A percentile compares a stretch with the other conserved stretches of the same genome.
Evolutionary conservation across 1,140 invertebrate genomes (phyloP).

Genomic region (Sminthurides bifidus): DNA sequence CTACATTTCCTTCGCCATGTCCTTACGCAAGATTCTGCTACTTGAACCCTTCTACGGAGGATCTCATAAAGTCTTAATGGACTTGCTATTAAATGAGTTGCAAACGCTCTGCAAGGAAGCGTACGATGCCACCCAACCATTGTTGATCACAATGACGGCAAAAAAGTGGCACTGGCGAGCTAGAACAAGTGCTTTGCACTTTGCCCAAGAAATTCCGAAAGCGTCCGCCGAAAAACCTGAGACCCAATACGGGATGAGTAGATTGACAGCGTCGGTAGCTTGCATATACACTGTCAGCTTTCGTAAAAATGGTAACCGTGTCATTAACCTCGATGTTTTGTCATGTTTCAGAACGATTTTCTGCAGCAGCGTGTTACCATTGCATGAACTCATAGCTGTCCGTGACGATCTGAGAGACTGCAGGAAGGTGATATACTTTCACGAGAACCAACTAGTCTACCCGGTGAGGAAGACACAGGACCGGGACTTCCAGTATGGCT

Average conservation of each 20-base stretch:
- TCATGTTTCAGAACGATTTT: constrained; percentile 45
- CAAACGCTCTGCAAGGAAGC: neutral
- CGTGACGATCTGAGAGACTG: constrained; percentile 47
- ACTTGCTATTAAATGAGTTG: constrained; percentile 18
- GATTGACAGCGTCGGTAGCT: too few species aligned
- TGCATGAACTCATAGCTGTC: constrained; percentile 55
- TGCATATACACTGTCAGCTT: too few species aligned
- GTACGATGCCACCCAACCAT: neutral
- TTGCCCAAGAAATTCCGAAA: constrained; percentile 36
- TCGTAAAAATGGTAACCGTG: too few species aligned
- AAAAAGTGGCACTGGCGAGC: constrained; percentile 74
- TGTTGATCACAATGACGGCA: constrained; percentile 47
- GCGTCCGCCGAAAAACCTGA: too few species aligned
- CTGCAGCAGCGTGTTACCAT: constrained; percentile 57
- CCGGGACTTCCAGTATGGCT: constrained; percentile 63
- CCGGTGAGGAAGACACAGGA: constrained; percentile 53
- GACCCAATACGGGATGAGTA: too few species aligned
- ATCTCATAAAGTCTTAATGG: constrained; percentile 27
- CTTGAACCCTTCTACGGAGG: constrained; percentile 27
- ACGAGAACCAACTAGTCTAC: constrained; percentile 67
- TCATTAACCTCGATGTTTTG: too few species aligned
- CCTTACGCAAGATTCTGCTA: constrained; percentile 10
- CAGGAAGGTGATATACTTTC: constrained; percentile 62
- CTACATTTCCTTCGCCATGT: too few species aligned
- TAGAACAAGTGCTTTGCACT: constrained; percentile 51